Conservation (phyloP, 2,797 vertebrate species). For the Molossus alvarezi region DNA sequence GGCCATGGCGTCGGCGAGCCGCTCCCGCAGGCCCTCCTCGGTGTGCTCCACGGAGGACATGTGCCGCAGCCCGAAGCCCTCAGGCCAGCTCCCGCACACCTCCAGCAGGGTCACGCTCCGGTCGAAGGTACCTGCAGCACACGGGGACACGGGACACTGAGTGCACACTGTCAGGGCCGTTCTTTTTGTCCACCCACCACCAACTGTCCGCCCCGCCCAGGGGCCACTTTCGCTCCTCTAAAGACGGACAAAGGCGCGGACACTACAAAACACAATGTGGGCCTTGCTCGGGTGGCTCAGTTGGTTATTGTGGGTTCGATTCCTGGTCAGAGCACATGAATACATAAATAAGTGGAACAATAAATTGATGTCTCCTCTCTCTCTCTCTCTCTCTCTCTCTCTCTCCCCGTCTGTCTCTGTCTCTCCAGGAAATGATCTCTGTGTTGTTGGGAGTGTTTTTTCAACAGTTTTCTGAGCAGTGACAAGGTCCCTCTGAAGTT, state of each 20-base stretch:
- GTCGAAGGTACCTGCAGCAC: constrained; percentile 95
- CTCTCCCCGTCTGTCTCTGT: not conserved
- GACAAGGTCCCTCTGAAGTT: not conserved
- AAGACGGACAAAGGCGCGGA: not conserved
- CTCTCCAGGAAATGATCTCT: not conserved
- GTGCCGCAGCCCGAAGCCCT: constrained; percentile 97
- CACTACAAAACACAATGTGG: fast-evolving
- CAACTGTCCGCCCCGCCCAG: not conserved
- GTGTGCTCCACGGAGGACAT: constrained; percentile 94
- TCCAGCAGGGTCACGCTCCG: constrained; percentile 97
- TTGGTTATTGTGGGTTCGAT: not conserved
- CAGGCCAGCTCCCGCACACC: constrained; percentile 99
- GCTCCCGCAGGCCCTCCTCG: constrained; percentile 97
- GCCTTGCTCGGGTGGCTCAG: not conserved
- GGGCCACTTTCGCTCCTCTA: fast-evolving
- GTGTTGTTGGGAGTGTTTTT: not conserved
- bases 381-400: not conserved
- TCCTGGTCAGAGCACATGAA: not conserved
- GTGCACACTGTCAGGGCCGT: not conserved
- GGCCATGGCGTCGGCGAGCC: constrained; percentile 98
- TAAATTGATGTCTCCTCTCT: not conserved
- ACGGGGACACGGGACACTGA: constrained; percentile 30
- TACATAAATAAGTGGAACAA: not conserved
- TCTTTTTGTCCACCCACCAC: not conserved
- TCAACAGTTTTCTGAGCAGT: not conserved